Evolutionary conservation across 2,113 vertebrate species (phyloP).

Genomic region (Brevimyrus niger): DNA sequence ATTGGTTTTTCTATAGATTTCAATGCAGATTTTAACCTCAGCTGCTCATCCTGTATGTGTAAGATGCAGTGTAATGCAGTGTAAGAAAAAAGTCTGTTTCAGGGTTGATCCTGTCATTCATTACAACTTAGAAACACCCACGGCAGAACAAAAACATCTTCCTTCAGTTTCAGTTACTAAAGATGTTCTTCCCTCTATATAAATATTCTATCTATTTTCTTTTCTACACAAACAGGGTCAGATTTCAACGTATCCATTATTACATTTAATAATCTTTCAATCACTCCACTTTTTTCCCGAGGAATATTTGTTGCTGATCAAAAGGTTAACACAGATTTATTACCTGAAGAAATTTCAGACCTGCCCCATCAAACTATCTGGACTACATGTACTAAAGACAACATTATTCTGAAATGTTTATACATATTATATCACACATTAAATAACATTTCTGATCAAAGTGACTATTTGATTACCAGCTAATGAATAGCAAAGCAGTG

Average conservation of each 20-base stretch:
- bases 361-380: neutral
- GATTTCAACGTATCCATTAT: neutral
- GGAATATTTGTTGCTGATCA: neutral
- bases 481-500: neutral
- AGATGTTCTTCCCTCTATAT: neutral
- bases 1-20: neutral
- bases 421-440: neutral
- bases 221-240: neutral
- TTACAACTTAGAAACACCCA: neutral
- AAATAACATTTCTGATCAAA: neutral
- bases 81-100: neutral
- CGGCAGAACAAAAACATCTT: neutral
- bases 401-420: neutral
- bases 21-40: neutral
- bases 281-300: neutral
- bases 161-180: neutral
- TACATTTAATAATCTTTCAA: neutral
- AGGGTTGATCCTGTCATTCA: neutral
- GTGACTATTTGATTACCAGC: neutral
- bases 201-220: neutral
- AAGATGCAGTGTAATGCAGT: too few species aligned
- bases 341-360: neutral
- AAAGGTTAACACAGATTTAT: neutral
- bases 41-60: too few species aligned
- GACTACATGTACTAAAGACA: neutral